phyloP scores from a whole-genome alignment of 2,797 vertebrate genomes.

The Apodemus agrarius region DNA sequence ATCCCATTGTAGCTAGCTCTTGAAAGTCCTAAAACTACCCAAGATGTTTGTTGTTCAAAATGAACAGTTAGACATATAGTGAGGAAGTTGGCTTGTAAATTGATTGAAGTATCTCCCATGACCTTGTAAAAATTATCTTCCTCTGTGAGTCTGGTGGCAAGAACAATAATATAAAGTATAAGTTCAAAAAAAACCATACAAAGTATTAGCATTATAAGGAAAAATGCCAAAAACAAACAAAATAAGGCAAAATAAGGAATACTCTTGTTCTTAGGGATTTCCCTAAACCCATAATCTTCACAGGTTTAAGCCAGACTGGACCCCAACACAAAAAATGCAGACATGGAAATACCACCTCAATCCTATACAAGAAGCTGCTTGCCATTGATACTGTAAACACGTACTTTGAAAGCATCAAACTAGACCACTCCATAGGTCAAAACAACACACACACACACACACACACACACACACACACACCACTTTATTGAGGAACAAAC shows the following conservation, averaged over 20 bases:
- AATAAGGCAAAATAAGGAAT: neutral
- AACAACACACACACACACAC: too few relatives aligned
- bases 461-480: neutral
- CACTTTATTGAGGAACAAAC: neutral
- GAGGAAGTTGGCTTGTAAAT: neutral
- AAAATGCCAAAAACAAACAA: neutral
- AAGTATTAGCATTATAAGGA: neutral
- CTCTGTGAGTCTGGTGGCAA: neutral
- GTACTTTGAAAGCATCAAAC: neutral
- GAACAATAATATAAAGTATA: neutral
- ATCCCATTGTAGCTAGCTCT: neutral
- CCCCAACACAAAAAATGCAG: neutral
- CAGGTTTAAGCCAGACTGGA: neutral
- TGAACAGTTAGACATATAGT: neutral
- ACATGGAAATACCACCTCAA: neutral
- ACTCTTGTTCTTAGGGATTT: neutral
- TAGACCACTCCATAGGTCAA: neutral
- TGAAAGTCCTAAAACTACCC: neutral
- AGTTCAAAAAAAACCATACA: neutral
- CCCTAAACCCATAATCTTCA: neutral
- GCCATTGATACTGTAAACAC: neutral
- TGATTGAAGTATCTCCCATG: neutral
- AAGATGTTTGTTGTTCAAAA: neutral
- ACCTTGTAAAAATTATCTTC: neutral
- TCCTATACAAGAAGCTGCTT: neutral